These are phyloP conservation scores for Oryzias javanicus DNA, from an alignment of 2,113 vertebrate genomes.

Conservation along the genomic window DNA sequence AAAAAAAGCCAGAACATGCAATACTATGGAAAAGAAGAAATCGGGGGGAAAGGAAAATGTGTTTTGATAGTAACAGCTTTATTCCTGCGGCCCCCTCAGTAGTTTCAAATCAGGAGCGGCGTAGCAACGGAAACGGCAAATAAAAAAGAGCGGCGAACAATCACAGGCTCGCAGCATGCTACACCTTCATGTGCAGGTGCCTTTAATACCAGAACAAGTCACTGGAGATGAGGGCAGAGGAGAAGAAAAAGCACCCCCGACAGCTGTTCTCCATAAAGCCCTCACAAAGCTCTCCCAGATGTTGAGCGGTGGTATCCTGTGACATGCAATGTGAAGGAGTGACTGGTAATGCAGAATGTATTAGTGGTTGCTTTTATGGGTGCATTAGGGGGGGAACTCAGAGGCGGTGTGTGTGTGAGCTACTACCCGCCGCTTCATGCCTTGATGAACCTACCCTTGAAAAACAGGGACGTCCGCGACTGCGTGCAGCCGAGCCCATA, in stretches of 20 bases:
- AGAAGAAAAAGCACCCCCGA: slow-evolving; percentile 40
- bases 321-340: slow-evolving; percentile 62
- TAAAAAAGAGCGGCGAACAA: slow-evolving; percentile 49
- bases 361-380: slow-evolving; percentile 72
- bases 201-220: slow-evolving; percentile 67
- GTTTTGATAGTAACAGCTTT: slow-evolving; percentile 31
- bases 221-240: slow-evolving; percentile 53
- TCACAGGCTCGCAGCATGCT: slow-evolving; percentile 27
- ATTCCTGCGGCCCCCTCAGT: slow-evolving; percentile 19
- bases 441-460: slow-evolving; percentile 78
- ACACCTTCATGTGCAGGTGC: slow-evolving; percentile 61
- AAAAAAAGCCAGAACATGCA: slow-evolving; percentile 25
- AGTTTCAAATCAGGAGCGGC: slow-evolving; percentile 46
- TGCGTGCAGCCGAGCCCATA: slow-evolving; percentile 45
- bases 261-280: slow-evolving; percentile 72
- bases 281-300: slow-evolving; percentile 67
- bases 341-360: slow-evolving; percentile 65
- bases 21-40: slow-evolving; percentile 21
- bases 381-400: slow-evolving; percentile 62
- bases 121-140: slow-evolving; percentile 5
- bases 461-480: slow-evolving; percentile 57
- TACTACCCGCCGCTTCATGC: slow-evolving; percentile 60
- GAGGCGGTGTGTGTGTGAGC: slow-evolving; percentile 14
- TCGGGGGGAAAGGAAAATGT: slow-evolving; percentile 2
- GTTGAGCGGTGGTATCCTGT: slow-evolving; percentile 61